phyloP scores from a whole-genome alignment of 92 coral and sea anemone genomes.

The Bergia puertoricense region DNA sequence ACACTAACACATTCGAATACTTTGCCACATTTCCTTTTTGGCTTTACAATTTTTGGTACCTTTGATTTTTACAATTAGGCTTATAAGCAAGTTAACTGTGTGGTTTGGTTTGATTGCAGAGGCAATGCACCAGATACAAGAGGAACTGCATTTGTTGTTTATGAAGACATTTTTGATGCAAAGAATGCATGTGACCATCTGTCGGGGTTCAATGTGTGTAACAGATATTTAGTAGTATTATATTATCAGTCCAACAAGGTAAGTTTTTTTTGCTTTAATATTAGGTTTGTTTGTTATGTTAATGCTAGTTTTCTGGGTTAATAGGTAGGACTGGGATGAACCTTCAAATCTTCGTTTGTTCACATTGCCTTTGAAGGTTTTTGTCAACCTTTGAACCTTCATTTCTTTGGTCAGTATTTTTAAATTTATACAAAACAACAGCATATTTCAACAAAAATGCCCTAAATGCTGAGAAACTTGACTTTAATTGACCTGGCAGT shows the following conservation, averaged over 20 bases:
- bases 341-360: too few species aligned
- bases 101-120: conserved; percentile 51
- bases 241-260: conserved; percentile 98
- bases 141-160: conserved; percentile 98
- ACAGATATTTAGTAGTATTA: conserved; percentile 90
- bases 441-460: too few species aligned
- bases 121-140: conserved; percentile 98
- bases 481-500: too few species aligned
- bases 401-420: too few species aligned
- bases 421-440: too few species aligned
- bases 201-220: conserved; percentile 97
- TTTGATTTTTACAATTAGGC: neutral
- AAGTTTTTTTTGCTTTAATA: neutral
- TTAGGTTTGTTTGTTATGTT: neutral
- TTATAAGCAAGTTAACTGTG: neutral
- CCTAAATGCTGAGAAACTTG: too few species aligned
- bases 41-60: neutral
- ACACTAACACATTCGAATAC: neutral
- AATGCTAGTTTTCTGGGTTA: too few species aligned
- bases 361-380: too few species aligned
- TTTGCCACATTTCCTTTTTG: neutral
- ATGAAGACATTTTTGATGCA: conserved; percentile 99
- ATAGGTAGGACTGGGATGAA: too few species aligned
- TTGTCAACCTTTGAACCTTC: too few species aligned
- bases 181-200: conserved; percentile 98